Evolutionary conservation across 2,888 invertebrate genomes (phyloP).

Genomic region (Pristionchus japonicus): DNA sequence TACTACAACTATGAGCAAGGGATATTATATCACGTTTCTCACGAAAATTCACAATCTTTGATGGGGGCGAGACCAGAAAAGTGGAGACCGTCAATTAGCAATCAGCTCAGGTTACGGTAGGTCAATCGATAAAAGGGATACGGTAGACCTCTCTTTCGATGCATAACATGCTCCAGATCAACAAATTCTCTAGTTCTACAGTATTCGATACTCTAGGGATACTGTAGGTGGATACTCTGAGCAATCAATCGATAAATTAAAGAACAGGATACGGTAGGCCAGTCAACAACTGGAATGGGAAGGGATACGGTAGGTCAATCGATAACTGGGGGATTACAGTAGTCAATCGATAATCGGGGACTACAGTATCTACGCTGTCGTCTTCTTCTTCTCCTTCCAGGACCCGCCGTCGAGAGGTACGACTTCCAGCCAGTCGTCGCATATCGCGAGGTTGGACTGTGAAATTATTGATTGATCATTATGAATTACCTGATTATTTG

Average conservation of each 20-base stretch:
- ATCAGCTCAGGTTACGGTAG: not conserved
- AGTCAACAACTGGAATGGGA: too few species aligned
- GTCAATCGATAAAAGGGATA: too few species aligned
- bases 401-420: slow-evolving; percentile 68
- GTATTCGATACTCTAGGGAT: not conserved
- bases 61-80: slow-evolving; percentile 9
- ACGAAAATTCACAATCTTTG: slow-evolving; percentile 20
- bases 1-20: not conserved
- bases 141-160: too few species aligned
- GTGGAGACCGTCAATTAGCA: not conserved
- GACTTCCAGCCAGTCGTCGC: slow-evolving; percentile 72
- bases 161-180: not conserved
- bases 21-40: not conserved
- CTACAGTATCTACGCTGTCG: not conserved
- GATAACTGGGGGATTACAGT: too few species aligned
- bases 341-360: too few species aligned
- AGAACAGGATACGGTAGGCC: not conserved
- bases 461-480: not conserved
- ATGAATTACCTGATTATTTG: too few species aligned
- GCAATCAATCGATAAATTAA: too few species aligned
- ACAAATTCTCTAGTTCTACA: not conserved
- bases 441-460: slow-evolving; percentile 62
- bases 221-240: not conserved
- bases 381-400: slow-evolving; percentile 59
- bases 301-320: not conserved